Percentiles rank a stretch among this genome's conserved stretches.
These are phyloP conservation scores for Carassius auratus DNA, from an alignment of 2,113 vertebrate species.

Conservation along the genomic window DNA sequence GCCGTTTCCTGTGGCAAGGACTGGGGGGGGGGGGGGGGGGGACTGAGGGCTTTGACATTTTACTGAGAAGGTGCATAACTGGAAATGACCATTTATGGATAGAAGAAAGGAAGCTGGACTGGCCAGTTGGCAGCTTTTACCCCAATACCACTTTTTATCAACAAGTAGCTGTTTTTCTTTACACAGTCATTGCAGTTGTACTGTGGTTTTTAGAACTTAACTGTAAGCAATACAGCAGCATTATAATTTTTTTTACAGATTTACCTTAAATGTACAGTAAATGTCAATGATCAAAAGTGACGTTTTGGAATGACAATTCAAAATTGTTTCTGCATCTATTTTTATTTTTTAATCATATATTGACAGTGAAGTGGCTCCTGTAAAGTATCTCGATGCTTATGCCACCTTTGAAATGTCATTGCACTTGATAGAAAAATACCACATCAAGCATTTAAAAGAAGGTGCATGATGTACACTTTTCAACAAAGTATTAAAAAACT, in stretches of 20 bases:
- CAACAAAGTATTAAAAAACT: neutral
- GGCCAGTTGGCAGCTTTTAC: slow-evolving; percentile 17
- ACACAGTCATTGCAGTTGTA: too few relatives aligned
- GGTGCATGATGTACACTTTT: neutral
- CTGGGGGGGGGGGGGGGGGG: slow-evolving; percentile 66
- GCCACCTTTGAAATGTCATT: neutral
- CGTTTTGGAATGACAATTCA: too few relatives aligned
- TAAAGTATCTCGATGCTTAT: neutral
- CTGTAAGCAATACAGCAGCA: neutral
- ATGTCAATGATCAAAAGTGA: neutral
- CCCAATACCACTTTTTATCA: neutral
- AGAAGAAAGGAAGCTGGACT: slow-evolving; percentile 43
- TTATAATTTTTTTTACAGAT: neutral
- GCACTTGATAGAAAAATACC: neutral
- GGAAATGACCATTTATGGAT: slow-evolving; percentile 76
- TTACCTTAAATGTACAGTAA: neutral
- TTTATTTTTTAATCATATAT: too few relatives aligned
- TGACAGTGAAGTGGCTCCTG: too few relatives aligned
- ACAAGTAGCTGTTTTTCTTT: neutral
- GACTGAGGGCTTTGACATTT: slow-evolving; percentile 69
- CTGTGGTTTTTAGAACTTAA: neutral
- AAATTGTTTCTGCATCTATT: too few relatives aligned
- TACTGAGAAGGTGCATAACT: slow-evolving; percentile 73
- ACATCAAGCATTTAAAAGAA: neutral
- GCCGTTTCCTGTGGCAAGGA: slow-evolving; percentile 89